A percentile compares a stretch with the other conserved stretches of the same genome.
These are phyloP conservation scores for Columba guinea DNA, from an alignment of 2,797 vertebrate species.

Conservation along the genomic window DNA sequence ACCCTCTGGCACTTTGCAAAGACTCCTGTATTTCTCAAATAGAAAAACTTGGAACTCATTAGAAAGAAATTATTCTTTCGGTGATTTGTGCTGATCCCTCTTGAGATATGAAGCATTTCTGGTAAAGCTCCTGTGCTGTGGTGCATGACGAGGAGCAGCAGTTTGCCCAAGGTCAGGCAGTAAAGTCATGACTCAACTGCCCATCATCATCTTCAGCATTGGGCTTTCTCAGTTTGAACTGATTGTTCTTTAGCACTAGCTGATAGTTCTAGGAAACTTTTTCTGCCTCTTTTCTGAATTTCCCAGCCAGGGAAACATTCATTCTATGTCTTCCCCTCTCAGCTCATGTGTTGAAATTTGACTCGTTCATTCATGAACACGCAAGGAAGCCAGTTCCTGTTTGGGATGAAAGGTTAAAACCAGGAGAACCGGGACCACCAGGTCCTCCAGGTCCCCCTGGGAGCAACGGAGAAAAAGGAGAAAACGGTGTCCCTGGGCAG, in stretches of 20 bases:
- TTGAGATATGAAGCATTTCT: rapidly evolving
- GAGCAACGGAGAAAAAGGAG: slow-evolving; percentile 47
- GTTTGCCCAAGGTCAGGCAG: background rate
- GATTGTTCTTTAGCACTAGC: background rate
- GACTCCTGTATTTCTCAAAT: background rate
- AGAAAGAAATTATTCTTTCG: background rate
- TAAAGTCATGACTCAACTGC: background rate
- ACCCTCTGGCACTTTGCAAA: background rate
- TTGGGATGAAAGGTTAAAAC: slow-evolving; percentile 55
- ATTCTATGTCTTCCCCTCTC: background rate
- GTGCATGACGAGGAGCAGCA: background rate
- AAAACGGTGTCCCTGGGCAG: slow-evolving; percentile 46
- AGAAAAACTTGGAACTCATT: background rate
- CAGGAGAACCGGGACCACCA: slow-evolving; percentile 66
- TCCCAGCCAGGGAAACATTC: background rate
- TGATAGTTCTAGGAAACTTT: background rate
- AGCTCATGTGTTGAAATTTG: slow-evolving; percentile 76
- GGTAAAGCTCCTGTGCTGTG: background rate
- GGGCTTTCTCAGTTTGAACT: background rate
- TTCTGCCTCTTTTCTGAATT: background rate
- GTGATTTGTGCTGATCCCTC: background rate
- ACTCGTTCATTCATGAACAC: slow-evolving; percentile 68
- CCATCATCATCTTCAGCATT: background rate
- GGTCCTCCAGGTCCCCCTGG: slow-evolving; percentile 52
- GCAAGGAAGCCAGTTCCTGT: slow-evolving; percentile 74